Percentiles rank a stretch among this genome's conserved stretches.
Conservation (phyloP, 2,113 vertebrate species). For the Choloepus hoffmanni region DNA sequence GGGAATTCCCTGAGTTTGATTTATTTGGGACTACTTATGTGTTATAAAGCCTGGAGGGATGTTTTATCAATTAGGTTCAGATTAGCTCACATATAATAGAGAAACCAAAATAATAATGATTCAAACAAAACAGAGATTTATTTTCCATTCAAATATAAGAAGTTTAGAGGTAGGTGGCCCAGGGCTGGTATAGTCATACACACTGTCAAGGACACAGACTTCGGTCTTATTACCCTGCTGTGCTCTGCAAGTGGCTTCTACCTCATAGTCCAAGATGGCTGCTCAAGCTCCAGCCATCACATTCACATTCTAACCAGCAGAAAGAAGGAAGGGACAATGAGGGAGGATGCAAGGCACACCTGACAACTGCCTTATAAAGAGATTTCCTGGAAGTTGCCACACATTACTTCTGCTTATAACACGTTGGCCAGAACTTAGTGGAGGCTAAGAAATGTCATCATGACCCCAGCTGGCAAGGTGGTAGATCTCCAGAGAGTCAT, state of each 20-base stretch:
- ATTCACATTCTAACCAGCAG: not conserved
- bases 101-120: not conserved
- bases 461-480: not conserved
- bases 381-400: not conserved
- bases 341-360: not conserved
- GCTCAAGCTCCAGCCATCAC: not conserved
- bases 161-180: not conserved
- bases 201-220: not conserved
- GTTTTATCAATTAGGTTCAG: not conserved
- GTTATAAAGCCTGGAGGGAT: not conserved
- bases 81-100: not conserved
- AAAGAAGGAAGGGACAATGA: not conserved
- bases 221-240: not conserved
- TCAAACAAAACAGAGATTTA: conserved; percentile 15
- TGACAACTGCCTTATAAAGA: not conserved
- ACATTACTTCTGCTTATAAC: not conserved
- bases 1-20: not conserved
- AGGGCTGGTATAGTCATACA: not conserved
- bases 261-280: not conserved
- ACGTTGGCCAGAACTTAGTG: not conserved
- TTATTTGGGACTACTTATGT: not conserved
- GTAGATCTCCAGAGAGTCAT: not conserved
- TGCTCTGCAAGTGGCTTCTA: not conserved
- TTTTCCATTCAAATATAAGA: conserved; percentile 15
- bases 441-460: not conserved